phyloP scores from a whole-genome alignment of 2,888 invertebrate genomes.

The Luperina nickerlii region DNA sequence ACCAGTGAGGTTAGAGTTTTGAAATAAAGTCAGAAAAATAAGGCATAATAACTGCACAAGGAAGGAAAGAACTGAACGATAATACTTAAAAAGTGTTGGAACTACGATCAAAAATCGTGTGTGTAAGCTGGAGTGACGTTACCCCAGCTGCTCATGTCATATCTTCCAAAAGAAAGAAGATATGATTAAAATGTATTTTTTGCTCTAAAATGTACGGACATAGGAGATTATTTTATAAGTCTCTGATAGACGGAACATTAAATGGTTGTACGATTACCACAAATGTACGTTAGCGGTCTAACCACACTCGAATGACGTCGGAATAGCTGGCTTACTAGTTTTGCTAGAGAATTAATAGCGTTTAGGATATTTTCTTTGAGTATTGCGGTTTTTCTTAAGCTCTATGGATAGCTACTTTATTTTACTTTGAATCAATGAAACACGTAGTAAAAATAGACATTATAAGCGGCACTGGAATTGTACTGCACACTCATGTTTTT shows the following conservation, averaged over 20 bases:
- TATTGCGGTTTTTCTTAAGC: conserved; percentile 42
- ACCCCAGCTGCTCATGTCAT: too few relatives aligned
- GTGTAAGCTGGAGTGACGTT: too few relatives aligned
- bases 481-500: background rate
- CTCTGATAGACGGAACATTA: conserved; percentile 17
- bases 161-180: too few relatives aligned
- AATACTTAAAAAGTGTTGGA: too few relatives aligned
- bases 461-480: background rate
- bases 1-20: too few relatives aligned
- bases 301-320: conserved; percentile 37
- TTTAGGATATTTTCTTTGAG: conserved; percentile 47
- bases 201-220: conserved; percentile 16
- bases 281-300: conserved; percentile 19
- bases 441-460: background rate
- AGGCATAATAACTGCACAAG: too few relatives aligned
- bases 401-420: background rate
- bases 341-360: conserved; percentile 45
- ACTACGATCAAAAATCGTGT: too few relatives aligned
- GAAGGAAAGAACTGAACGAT: too few relatives aligned
- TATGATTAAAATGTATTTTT: conserved; percentile 19
- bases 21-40: too few relatives aligned
- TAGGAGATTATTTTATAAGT: conserved; percentile 37
- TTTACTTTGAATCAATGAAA: conserved; percentile 25
- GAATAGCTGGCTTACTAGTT: conserved; percentile 23
- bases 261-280: conserved; percentile 30